Evolutionary conservation across 2,797 vertebrate species (phyloP), one percentile per base, ranked within the genome.

Genomic region (Gobio occitaniae): DNA sequence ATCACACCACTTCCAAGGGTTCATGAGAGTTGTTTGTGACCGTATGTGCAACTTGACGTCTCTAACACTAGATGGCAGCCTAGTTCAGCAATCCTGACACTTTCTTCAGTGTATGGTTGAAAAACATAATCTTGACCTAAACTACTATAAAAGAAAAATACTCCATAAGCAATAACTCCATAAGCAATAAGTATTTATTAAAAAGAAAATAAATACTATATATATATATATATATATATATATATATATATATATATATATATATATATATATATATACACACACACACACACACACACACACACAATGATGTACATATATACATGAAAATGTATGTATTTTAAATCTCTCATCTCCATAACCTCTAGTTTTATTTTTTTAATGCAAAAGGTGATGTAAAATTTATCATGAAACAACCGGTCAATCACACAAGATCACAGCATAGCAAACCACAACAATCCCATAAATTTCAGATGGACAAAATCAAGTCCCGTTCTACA

Each of bases 31-130:
- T 59, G 32, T 41, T 41, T 61, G 21, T 25, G 21, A 78, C 38
- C 61, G 15, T 61, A 47, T 61, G 2, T 54, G 82, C 11, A 54
- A 54, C 17, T 54, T 29, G 3, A 19, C 6, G 3, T 29, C 47
- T 29, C 13, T n/a, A 54, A 50, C 72, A 83, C 72, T 66, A 76
- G 82, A 76, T 83, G 82, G 72, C 15, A 66, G 21, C 36, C 3
- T 75, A 52, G 32, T 52, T 75, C 44, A 83, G 48, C 59, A 50
- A n/a, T 19, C 32, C 8, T 12, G 1, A 82, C 0, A 3, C 25
- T 19, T 11, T 47, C 16, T 19, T 71, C 3, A 11, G 7, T 2
- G 17, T 13, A 32, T 21, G 7, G 8, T 25, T 82, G 25, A 82
- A 48, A 72, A 13, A 74, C 25, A 50, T 6, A 12, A 11, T 56